Base-by-base conservation (phyloP, 2,797 vertebrate species). In the Adrianichthys oophorus region DNA sequence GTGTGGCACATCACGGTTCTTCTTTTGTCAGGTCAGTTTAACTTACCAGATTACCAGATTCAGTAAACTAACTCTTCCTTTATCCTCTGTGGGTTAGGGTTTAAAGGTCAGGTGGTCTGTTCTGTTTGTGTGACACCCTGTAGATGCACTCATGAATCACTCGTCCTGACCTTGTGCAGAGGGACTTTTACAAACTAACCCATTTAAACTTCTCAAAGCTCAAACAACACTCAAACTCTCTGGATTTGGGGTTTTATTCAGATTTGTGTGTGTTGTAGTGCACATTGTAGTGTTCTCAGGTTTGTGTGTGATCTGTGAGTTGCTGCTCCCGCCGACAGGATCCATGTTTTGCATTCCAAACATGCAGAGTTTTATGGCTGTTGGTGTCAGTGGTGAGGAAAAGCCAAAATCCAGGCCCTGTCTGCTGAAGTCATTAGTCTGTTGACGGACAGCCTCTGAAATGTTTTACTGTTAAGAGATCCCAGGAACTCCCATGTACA, bases 341-440 rank as follows among this genome's bases (percentile, higher is more conserved):
- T 76, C 57, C 65, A 67, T 87, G 85, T 83, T 80, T 80, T 81
- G 72, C 73, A 80, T 89, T 89, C 88, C 85, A 84, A 88, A 85
- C 81, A 85, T 62, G 64, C 51, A 78, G 66, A 7, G 24, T 79
- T 87, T 89, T 82, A 90, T 72, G 71, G 76, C 69, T 52, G 72
- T 44, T 74, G 79, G 70, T 85, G 84, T 84, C 70, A 48, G 80
- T 48, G 51, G 68, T 70, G 79, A 75, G 74, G 74, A 76, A 75
- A 80, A 81, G 79, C 74, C 81, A 78, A 77, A 87, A 80, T 78
- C 75, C 73, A 80, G 83, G 62, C 77, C 67, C 41, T 15, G 78
- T 87, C 91, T 93, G 90, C 59, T 86, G 68, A 89, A 93, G 78
- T 87, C 90, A 88, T 92, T 89, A 90, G 62, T 43, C 64, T 72